Conservation (phyloP, 2,113 vertebrate genomes). For the Chlamydotis undulata region DNA sequence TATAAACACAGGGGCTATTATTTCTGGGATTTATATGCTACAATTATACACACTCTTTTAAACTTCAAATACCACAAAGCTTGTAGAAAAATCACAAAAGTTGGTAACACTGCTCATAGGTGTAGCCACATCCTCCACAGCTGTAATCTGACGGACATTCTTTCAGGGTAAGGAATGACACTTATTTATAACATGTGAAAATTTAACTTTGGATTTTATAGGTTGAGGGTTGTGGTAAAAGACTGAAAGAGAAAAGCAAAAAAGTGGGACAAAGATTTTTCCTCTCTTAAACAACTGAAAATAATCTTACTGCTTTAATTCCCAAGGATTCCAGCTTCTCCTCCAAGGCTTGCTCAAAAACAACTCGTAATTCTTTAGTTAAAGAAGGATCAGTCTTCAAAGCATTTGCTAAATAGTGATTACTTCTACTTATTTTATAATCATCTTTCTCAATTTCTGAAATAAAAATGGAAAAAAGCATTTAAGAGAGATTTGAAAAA, state of each 20-base stretch:
- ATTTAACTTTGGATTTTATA: not conserved
- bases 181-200: not conserved
- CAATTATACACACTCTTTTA: not conserved
- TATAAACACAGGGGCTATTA: not conserved
- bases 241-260: not conserved
- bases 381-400: constrained; percentile 80
- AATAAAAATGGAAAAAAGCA: constrained; percentile 48
- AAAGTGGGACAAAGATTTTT: not conserved
- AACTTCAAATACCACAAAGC: not conserved
- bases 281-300: not conserved
- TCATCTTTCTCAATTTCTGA: constrained; percentile 74
- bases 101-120: not conserved
- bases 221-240: not conserved
- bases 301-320: constrained; percentile 80
- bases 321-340: constrained; percentile 85
- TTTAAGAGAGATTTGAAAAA: not conserved
- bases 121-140: not conserved
- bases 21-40: not conserved
- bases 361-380: constrained; percentile 78
- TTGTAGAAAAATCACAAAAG: not conserved
- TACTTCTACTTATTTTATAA: constrained; percentile 64
- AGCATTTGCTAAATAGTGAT: constrained; percentile 48
- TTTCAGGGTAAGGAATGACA: not conserved
- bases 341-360: constrained; percentile 81
- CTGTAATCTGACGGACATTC: not conserved